Base-by-base conservation (phyloP, 2,888 invertebrate species). In the Zhuqinia jingwanae region DNA sequence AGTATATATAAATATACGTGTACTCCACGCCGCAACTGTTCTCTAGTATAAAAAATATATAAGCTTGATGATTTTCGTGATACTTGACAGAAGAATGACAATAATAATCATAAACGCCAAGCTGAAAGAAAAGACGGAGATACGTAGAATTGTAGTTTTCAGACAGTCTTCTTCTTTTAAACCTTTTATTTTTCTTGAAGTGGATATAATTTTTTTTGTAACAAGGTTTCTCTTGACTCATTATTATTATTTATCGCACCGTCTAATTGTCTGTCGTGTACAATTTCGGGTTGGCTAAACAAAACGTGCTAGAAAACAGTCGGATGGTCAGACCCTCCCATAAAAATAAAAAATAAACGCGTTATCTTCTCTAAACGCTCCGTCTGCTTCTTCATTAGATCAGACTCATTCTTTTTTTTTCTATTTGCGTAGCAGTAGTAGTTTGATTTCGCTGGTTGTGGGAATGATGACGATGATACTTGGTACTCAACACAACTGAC, bases 311-410 rank as follows among this genome's bases (percentile, higher is more conserved):
- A 47, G 8, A 47, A 70, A 70, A 47, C 70, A 70, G 45, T 47
- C 45, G 70, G 25, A 70, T 70, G 45, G 70, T 22, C 22, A 70
- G 70, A 47, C 47, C 70, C 45, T 70, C 70, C 70, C 47, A 70
- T 22, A 5, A 53, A n/a, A n/a, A 53, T 10, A 53, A n/a, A n/a
- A 53, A 53, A 1, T 17, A n/a, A n/a, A n/a, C 53, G 53, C 11
- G 15, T 17, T 22, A 60, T 20, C 22, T 13, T 60, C 11, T 1
- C 17, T 68, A 30, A 15, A 3, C 47, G 70, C 30, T 53, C 53
- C 2, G 53, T 53, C 53, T 53, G 53, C 17, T 17, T 53, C 5
- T 53, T 53, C 20, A 53, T 53, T 17, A 20, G 53, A 53, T 53
- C 53, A 20, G 20, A 17, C n/a, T 17, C 10, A 17, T n/a, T 17